These are phyloP conservation scores for Solen grandis DNA, from an alignment of 1,140 invertebrate species.

Conservation along the genomic window DNA sequence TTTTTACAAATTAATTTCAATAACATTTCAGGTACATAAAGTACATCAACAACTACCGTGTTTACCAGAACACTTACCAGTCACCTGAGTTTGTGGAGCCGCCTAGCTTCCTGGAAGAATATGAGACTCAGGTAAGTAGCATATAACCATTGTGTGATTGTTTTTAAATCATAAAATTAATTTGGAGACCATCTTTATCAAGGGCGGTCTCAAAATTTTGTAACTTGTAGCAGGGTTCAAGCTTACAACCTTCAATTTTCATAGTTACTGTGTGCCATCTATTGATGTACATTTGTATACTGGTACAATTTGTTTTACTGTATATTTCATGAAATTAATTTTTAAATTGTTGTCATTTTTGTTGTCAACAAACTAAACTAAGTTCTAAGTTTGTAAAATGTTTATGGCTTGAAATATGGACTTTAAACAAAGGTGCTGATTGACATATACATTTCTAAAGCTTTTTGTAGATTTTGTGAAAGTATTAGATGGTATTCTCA, in stretches of 20 bases:
- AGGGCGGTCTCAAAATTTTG: too few relatives aligned
- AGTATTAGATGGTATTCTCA: too few relatives aligned
- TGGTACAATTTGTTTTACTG: too few relatives aligned
- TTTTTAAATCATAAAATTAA: neutral
- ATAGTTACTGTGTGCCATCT: neutral
- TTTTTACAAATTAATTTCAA: too few relatives aligned
- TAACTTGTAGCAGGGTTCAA: neutral
- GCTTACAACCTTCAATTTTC: neutral
- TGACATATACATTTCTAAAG: too few relatives aligned
- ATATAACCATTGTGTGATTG: neutral
- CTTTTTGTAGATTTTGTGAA: too few relatives aligned
- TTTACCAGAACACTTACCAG: conserved; percentile 59
- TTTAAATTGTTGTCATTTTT: too few relatives aligned
- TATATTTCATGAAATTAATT: too few relatives aligned
- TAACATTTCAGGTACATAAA: conserved; percentile 68
- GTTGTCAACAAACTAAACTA: too few relatives aligned
- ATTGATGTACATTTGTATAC: neutral
- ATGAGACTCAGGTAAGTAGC: conserved; percentile 72
- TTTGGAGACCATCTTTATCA: neutral
- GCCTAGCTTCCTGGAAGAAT: conserved; percentile 72
- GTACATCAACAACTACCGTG: conserved; percentile 65
- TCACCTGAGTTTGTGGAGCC: conserved; percentile 73
- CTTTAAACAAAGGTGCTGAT: too few relatives aligned
- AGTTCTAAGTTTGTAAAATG: too few relatives aligned
- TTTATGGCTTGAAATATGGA: too few relatives aligned